Conservation (phyloP, 2,797 vertebrate species). For the Picus viridis region DNA sequence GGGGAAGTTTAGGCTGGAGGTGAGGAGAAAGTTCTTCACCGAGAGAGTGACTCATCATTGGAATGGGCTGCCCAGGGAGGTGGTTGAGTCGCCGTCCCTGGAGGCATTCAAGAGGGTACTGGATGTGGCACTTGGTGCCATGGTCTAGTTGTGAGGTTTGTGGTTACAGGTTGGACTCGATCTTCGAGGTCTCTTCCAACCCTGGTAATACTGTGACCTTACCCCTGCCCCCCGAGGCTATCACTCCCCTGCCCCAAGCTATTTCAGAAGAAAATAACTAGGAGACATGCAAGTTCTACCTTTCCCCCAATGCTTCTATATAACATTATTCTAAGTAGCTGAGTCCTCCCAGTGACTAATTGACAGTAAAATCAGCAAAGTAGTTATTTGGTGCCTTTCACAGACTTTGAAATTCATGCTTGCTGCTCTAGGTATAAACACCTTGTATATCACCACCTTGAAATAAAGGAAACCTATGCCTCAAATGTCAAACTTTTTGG, state of each 20-base stretch:
- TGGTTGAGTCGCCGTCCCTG: too few species aligned
- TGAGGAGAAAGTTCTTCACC: too few species aligned
- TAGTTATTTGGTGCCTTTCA: not conserved
- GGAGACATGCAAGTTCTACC: not conserved
- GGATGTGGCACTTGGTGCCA: too few species aligned
- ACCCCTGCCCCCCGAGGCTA: not conserved
- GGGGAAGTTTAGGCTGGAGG: too few species aligned
- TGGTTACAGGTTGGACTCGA: too few species aligned
- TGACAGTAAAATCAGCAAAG: not conserved
- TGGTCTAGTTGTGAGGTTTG: too few species aligned
- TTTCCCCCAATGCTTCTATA: not conserved
- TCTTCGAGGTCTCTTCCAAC: too few species aligned
- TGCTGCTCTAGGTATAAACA: not conserved
- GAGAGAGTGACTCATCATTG: too few species aligned
- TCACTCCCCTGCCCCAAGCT: fast-evolving
- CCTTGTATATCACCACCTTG: not conserved
- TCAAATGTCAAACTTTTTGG: not conserved
- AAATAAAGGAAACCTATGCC: not conserved
- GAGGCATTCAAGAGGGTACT: too few species aligned
- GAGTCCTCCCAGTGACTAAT: not conserved
- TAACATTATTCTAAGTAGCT: not conserved
- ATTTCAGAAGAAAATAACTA: not conserved
- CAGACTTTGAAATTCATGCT: not conserved
- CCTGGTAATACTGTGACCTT: too few species aligned
- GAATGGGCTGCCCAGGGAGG: too few species aligned